Evolutionary conservation across 2,888 invertebrate genomes (phyloP).

Genomic region (Amblyjoppa proteus): DNA sequence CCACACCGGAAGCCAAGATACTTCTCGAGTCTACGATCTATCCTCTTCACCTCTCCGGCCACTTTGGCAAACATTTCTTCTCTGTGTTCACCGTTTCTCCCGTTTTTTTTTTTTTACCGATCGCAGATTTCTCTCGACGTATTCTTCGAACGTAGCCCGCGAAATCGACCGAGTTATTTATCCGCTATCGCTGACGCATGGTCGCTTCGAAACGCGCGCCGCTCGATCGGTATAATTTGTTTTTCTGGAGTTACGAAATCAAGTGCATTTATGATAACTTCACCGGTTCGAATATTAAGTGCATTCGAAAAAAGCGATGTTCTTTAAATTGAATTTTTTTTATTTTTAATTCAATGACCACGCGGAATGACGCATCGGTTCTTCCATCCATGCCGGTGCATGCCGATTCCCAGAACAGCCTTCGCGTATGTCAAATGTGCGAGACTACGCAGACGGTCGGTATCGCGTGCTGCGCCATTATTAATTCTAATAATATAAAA

Average conservation of each 20-base stretch:
- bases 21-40: conserved; percentile 55
- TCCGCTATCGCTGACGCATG: not conserved
- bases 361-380: not conserved
- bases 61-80: conserved; percentile 46
- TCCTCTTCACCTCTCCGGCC: conserved; percentile 36
- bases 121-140: not conserved
- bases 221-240: not conserved
- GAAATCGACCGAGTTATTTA: not conserved
- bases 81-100: conserved; percentile 41
- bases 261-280: not conserved
- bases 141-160: not conserved
- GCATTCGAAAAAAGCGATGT: not conserved
- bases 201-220: not conserved
- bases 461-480: conserved; percentile 80
- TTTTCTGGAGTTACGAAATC: not conserved
- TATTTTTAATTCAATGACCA: not conserved
- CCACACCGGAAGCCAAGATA: conserved; percentile 56
- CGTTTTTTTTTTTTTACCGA: conserved; percentile 18
- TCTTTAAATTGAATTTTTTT: not conserved
- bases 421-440: conserved; percentile 5
- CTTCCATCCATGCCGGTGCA: not conserved
- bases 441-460: conserved; percentile 46
- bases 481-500: conserved; percentile 84
- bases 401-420: not conserved
- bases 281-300: too few species aligned